A percentile compares a stretch with the other conserved stretches of the same genome.
Evolutionary conservation across 2,113 vertebrate species (phyloP).

Genomic region (Tragulus kanchil): DNA sequence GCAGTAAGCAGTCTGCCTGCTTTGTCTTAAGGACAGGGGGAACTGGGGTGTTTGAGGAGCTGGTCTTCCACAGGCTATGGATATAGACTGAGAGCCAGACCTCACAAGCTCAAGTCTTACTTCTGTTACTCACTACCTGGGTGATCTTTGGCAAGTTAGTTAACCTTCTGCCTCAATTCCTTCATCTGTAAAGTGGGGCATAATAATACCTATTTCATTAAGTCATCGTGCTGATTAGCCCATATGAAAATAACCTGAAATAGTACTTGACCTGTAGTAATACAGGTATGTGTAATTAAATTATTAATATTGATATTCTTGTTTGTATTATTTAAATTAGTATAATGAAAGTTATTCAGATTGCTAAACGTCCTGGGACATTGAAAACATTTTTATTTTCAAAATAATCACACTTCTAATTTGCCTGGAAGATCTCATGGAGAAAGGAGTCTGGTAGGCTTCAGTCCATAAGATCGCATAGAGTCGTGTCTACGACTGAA

Average conservation of each 20-base stretch:
- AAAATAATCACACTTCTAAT: not conserved
- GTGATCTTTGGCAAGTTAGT: not conserved
- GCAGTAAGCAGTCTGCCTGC: not conserved
- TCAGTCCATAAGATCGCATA: no score
- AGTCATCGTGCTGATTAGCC: not conserved
- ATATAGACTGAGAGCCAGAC: not conserved
- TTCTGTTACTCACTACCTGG: not conserved
- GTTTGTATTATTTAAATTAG: not conserved
- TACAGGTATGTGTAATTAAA: not conserved
- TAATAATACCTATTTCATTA: not conserved
- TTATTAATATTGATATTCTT: not conserved
- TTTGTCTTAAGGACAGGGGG: not conserved
- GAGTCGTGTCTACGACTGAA: no score
- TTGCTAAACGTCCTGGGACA: not conserved
- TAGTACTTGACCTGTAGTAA: not conserved
- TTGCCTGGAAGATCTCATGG: no score
- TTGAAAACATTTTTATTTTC: not conserved
- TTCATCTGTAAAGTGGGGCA: not conserved
- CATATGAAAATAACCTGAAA: not conserved
- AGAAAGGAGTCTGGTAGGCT: no score
- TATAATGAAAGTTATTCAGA: not conserved
- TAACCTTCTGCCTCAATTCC: not conserved
- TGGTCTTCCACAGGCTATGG: not conserved
- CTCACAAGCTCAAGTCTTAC: not conserved
- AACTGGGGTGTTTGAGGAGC: not conserved